Evolutionary conservation across 92 coral and sea anemone species (phyloP).

Genomic region (Siderastrea siderea): DNA sequence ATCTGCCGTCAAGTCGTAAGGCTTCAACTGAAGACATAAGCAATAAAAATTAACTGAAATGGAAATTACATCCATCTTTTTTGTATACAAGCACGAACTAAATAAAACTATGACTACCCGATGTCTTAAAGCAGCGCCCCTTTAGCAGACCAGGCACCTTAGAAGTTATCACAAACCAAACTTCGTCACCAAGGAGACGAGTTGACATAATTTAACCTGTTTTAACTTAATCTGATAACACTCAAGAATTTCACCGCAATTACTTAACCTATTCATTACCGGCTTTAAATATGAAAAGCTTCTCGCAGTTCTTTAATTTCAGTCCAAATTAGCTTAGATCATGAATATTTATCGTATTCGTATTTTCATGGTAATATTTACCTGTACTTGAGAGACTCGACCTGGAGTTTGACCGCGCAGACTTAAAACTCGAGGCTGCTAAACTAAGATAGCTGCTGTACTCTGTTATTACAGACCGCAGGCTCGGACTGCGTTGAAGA

Average conservation of each 20-base stretch:
- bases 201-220: not conserved
- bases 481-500: conserved; percentile 63
- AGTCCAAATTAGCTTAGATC: not conserved
- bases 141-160: no score
- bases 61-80: no score
- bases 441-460: conserved; percentile 78
- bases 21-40: not conserved
- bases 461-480: conserved; percentile 70
- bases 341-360: not conserved
- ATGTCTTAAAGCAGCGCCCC: no score
- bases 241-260: not conserved
- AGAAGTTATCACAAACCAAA: not conserved
- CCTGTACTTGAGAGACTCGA: conserved; percentile 61
- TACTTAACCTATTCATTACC: not conserved
- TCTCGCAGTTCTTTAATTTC: no score
- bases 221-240: not conserved
- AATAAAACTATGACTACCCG: no score
- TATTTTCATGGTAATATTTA: not conserved
- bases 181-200: not conserved
- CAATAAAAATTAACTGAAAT: no score
- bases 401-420: conserved; percentile 40
- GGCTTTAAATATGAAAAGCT: no score
- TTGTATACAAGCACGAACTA: no score
- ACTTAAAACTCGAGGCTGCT: conserved; percentile 51
- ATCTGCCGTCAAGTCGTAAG: not conserved